Evolutionary conservation across 2,113 vertebrate species (phyloP), one percentile per base, ranked within the genome.

Genomic region (Campylomormyrus numenius): DNA sequence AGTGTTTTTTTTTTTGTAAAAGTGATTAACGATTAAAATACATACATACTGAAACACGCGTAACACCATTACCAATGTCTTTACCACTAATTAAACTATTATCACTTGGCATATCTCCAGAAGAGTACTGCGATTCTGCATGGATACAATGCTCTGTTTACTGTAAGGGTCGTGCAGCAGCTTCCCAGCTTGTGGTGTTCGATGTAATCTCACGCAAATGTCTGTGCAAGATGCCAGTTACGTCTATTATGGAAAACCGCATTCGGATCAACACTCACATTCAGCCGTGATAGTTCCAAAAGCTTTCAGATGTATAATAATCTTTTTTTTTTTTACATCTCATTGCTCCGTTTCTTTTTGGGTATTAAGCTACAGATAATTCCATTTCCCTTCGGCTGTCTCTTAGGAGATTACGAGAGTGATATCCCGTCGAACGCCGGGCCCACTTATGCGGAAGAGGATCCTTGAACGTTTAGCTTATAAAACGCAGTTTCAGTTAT

Each of bases 311-410:
- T 86, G 88, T 88, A 31, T 31, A 89, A 85, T 88, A 19, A 88
- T 80, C 50, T 39, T 86, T 87, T 48, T 87, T 87, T 58, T 50
- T 86, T 80, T 58, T 88, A 31, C 80, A 89, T 89, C 80, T 89
- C 70, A 86, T 49, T 84, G 17, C 85, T 88, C 45, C 80, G 50
- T 91, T 52, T 90, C 90, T 88, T 70, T 58, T 66, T 49, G 27
- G 83, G 27, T 48, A 39, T 89, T 86, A 90, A 58, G 80, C 58
- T 85, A 62, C 62, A 77, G 89, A 92, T 91, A 90, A 90, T 92
- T 19, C 85, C 66, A 88, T 90, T 74, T 87, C 83, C 77, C 46
- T 19, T 9, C 42, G 24, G 19, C 83, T 88, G 50, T 49, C 91
- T 92, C 89, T 84, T 87, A 45, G 87, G 70, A 48, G 85, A 92